Evolutionary conservation across 2,113 vertebrate species (phyloP).

Genomic region (Corythoichthys intestinalis): DNA sequence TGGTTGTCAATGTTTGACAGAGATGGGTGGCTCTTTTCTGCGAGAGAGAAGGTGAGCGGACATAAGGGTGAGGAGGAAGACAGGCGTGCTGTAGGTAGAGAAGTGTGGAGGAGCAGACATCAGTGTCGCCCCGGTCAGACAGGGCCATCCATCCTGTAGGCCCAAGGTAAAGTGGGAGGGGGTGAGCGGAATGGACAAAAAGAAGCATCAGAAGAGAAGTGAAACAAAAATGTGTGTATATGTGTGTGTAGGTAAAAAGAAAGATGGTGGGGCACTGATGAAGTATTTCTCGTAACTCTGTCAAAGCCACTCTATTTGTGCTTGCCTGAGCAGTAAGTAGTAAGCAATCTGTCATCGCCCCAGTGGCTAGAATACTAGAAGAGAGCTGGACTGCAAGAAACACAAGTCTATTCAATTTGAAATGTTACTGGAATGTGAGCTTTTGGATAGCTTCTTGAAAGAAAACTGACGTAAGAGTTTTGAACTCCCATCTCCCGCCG

Average conservation of each 20-base stretch:
- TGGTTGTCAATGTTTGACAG: slow-evolving; percentile 55
- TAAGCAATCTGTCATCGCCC: slow-evolving; percentile 73
- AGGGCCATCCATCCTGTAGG: slow-evolving; percentile 70
- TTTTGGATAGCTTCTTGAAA: slow-evolving; percentile 33
- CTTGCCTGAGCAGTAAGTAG: slow-evolving; percentile 64
- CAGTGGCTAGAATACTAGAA: slow-evolving; percentile 59
- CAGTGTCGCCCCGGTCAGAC: slow-evolving; percentile 69
- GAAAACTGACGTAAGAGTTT: slow-evolving; percentile 51
- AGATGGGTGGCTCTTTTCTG: slow-evolving; percentile 43
- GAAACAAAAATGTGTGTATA: not conserved
- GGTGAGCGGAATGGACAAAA: slow-evolving; percentile 1
- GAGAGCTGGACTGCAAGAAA: slow-evolving; percentile 55
- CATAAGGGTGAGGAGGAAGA: slow-evolving; percentile 40
- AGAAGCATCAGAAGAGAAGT: slow-evolving; percentile 20
- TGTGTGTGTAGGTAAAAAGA: slow-evolving; percentile 26
- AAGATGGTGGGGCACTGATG: slow-evolving; percentile 40
- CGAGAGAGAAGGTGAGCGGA: slow-evolving; percentile 27
- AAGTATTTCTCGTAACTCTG: slow-evolving; percentile 67
- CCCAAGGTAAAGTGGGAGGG: slow-evolving; percentile 47
- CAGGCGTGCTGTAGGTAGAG: slow-evolving; percentile 68
- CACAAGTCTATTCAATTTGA: slow-evolving; percentile 68
- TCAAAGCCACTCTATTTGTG: slow-evolving; percentile 70
- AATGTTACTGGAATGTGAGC: slow-evolving; percentile 64
- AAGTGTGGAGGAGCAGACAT: slow-evolving; percentile 62
- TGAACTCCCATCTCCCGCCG: slow-evolving; percentile 49